Evolutionary conservation across 2,113 vertebrate species (phyloP), one percentile per base, ranked within the genome.

Genomic region (Herpailurus yagouaroundi): DNA sequence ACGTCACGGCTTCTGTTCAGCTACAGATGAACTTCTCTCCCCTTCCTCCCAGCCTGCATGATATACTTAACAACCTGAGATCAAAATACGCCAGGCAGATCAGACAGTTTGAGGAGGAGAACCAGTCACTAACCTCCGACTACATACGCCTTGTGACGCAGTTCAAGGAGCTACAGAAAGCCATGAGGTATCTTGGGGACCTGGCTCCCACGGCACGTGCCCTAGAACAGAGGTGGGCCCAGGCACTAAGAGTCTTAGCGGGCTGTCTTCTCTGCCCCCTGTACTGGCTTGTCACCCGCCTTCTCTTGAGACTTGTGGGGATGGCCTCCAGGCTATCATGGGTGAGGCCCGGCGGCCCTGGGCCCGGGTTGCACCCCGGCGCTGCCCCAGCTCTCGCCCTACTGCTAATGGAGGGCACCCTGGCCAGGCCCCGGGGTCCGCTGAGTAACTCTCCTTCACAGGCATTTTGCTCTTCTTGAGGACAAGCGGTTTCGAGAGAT

Each of bases 101-200:
- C 60, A 99, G 99, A 96, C 98, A 98, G 91, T 98, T 98, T 21
- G 66, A 57, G 1, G 98, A 99, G 93, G 99, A 98, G 92, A 99
- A 98, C 89, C 97, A 97, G 66, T 79, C 81, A 1, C 96, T 99
- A 87, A 98, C 94, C 0, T 96, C 98, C 0, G 98, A 99, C 80
- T 98, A 99, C 52, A 97, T 98, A 86, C 98, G 98, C 21, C 98
- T 97, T 1, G 79, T 95, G n/a, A 83, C 92, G 38, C 99, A 99
- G 45, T 99, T 98, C 96, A 98, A 99, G 96, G 98, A 99, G 31
- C 50, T 99, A 41, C 98, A 99, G 97, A 99, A 98, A 98, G 99
- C 99, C 91, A 98, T 98, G 91, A 99, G 99, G 99, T 99, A 94
- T 96, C 95, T 86, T 2, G 55, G 68, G 71, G 36, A 41, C 9